Evolutionary conservation across 2,888 invertebrate genomes (phyloP), one percentile per base, ranked within the genome.

Genomic region (Phyllotreta cruciferae): DNA sequence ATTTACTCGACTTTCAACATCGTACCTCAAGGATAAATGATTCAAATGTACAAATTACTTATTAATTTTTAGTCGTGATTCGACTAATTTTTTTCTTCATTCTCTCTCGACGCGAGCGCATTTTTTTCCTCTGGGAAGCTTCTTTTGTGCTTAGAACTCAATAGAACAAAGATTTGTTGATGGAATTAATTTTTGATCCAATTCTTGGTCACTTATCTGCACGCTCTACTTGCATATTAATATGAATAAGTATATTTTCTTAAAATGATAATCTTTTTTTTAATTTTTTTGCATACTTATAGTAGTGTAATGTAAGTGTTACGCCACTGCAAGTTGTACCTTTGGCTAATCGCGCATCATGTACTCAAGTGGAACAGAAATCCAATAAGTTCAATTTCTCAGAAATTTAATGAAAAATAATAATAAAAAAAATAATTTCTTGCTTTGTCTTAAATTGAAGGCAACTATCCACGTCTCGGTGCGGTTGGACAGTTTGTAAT

Each of bases 391-490:
- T 56, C 52, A 62, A 60, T 64, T 72, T 68, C 68, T 68, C 67
- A 66, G 70, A 71, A 70, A 68, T 56, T 57, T 67, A 69, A 68
- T 68, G 64, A 68, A 65, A 61, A 49, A 61, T 61, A 66, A 58
- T 68, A 72, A 37, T 13, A 71, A 71, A 74, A 71, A 70, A 66
- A 65, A 65, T 65, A 69, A 70, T 66, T 70, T 73, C 71, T 75
- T 68, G 74, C 71, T 75, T 73, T 73, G 73, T 72, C 70, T 71
- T 70, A 72, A 72, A 76, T 75, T 73, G 73, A 75, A 75, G 74
- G 71, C 75, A 39, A 75, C 74, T 73, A 74, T 76, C 71, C 77
- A 77, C 76, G 77, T 77, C 71, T 72, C 71, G 69, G 69, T 75
- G 77, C 70, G 78, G 78, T 78, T 73, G 69, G 62, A 56, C 63